These are phyloP conservation scores for Penelope pileata DNA, from an alignment of 2,113 vertebrate genomes.

Conservation along the genomic window DNA sequence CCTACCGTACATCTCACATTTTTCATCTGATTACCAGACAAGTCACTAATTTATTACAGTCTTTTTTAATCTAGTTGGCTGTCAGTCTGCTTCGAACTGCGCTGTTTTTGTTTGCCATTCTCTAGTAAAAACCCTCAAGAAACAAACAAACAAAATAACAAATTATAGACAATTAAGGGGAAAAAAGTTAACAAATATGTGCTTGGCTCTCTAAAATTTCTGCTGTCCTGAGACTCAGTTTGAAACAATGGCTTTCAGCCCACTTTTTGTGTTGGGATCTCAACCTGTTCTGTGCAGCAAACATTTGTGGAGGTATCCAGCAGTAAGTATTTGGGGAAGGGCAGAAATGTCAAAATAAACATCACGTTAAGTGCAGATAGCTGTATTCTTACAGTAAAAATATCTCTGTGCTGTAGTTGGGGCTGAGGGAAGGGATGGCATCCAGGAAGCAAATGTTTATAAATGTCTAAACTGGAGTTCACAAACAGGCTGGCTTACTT, in stretches of 20 bases:
- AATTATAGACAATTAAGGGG: conserved; percentile 3
- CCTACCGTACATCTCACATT: conserved; percentile 39
- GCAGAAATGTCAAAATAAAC: not conserved
- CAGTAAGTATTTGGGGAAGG: not conserved
- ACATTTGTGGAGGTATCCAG: not conserved
- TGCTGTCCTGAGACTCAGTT: not conserved
- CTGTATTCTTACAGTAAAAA: not conserved
- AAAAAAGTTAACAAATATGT: conserved; percentile 40
- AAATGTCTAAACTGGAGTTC: not conserved
- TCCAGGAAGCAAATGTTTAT: conserved; percentile 14
- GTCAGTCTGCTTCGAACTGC: conserved; percentile 21
- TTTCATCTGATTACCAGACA: conserved; percentile 31
- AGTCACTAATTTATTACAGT: conserved; percentile 36
- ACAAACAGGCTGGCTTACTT: not conserved
- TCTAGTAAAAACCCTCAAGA: conserved; percentile 63
- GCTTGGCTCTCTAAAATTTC: conserved; percentile 9
- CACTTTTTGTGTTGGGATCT: not conserved
- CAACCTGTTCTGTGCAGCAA: not conserved
- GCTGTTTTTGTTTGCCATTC: not conserved
- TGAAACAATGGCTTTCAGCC: not conserved
- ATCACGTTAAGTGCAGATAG: not conserved
- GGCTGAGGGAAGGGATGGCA: not conserved
- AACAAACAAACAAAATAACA: conserved; percentile 49
- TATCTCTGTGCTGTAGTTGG: not conserved
- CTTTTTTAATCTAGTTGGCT: not conserved